Base-by-base conservation (phyloP, 2,888 invertebrate species). In the Drosophila macrothrix region DNA sequence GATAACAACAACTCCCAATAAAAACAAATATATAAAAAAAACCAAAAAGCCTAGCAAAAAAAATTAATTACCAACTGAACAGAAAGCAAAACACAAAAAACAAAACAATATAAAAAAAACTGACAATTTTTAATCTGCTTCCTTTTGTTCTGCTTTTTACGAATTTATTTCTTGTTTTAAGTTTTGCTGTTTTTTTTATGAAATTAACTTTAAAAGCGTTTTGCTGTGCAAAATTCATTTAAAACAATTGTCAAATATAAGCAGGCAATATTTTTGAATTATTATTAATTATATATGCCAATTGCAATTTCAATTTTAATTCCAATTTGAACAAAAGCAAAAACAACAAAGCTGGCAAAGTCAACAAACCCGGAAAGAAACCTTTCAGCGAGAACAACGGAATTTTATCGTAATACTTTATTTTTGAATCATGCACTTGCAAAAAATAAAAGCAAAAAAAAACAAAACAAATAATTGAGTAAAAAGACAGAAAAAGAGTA, bases 341-440 rank as follows among this genome's bases (percentile, higher is more conserved):
- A 50, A 73, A 69, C 14, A 60, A 68, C 62, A 22, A 65, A 76
- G 64, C 68, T 72, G 73, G 58, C 68, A 82, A 78, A 85, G 91
- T 91, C 91, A 89, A 89, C 88, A 90, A 91, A 90, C 91, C 91
- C 91, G 91, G 91, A 91, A 91, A 82, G 91, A 91, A 91, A 84
- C 76, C 74, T 82, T 68, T 52, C 56, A 70, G 53, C 66, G 39
- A 81, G 81, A 85, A 90, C 84, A 90, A 84, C 83, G 79, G 75
- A 69, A 76, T 84, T 82, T 81, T 80, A 80, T 76, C 83, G 75
- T 73, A 80, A 84, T 81, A 63, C 55, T 76, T 76, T 67, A 53
- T 73, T 76, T 73, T 71, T 46, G 62, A 69, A 59, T 59, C 71
- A 72, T 60, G 63, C 78, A 82, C 74, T 67, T 72, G 63, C 71